These are phyloP conservation scores for Ceryle rudis DNA, from an alignment of 2,797 vertebrate species.

Conservation along the genomic window DNA sequence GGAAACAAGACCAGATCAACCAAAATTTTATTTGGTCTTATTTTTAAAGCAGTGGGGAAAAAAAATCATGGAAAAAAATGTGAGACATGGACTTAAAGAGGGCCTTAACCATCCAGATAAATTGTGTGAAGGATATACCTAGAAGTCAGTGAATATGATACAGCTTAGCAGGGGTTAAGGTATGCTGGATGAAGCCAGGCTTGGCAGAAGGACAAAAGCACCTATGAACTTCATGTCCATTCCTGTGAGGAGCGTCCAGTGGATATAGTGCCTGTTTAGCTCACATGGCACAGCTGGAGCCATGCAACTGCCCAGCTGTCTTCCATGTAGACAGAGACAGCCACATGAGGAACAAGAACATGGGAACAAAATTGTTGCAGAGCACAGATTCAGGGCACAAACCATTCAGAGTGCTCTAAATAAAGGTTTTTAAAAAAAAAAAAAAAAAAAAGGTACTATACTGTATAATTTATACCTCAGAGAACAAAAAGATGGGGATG, in stretches of 20 bases:
- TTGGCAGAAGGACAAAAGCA: not conserved
- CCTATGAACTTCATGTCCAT: not conserved
- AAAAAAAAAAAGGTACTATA: not conserved
- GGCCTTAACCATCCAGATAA: not conserved
- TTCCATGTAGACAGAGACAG: not conserved
- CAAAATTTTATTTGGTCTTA: not conserved
- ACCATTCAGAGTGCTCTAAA: not conserved
- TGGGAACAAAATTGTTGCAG: not conserved
- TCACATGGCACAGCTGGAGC: not conserved
- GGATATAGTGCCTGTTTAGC: accelerated
- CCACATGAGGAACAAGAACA: not conserved
- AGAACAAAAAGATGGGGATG: constrained; percentile 6
- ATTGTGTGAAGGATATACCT: not conserved
- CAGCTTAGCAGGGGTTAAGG: not conserved
- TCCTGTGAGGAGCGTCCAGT: not conserved
- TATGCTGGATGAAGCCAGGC: not conserved
- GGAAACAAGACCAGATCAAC: not conserved
- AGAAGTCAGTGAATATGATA: not conserved
- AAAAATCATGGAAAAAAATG: not conserved
- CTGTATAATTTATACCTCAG: constrained; percentile 15
- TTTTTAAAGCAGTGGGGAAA: not conserved
- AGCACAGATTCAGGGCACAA: not conserved
- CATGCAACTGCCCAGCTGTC: not conserved
- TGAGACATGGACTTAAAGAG: not conserved
- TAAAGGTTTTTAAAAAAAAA: not conserved